Evolutionary conservation across 2,888 invertebrate genomes (phyloP).

Genomic region (Habrosyne pyritoides): DNA sequence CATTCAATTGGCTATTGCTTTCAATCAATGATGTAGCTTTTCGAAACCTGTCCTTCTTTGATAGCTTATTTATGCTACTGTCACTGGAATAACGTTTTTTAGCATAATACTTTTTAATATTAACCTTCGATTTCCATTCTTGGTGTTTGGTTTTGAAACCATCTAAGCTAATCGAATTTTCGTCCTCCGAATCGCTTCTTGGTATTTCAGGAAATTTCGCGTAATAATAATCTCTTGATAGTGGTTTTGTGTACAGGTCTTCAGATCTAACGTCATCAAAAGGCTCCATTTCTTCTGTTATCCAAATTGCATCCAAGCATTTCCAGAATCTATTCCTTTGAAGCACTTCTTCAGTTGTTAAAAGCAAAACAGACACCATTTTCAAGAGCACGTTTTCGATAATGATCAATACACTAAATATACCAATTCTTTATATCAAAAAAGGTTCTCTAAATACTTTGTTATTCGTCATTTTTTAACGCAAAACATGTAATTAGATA

Average conservation of each 20-base stretch:
- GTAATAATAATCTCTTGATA: constrained; percentile 71
- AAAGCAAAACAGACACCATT: constrained; percentile 71
- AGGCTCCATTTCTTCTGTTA: constrained; percentile 71
- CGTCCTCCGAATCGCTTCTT: constrained; percentile 76
- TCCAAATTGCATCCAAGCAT: constrained; percentile 68
- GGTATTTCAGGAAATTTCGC: constrained; percentile 71
- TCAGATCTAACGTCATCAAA: constrained; percentile 72
- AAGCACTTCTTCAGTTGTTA: constrained; percentile 74
- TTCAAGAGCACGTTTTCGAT: constrained; percentile 6
- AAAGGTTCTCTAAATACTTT: not conserved
- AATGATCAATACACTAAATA: not conserved
- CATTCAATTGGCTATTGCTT: constrained; percentile 17
- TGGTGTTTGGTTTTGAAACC: constrained; percentile 66
- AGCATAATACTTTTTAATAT: constrained; percentile 54
- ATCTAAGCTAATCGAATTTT: constrained; percentile 61
- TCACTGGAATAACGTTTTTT: constrained; percentile 46
- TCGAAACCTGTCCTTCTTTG: constrained; percentile 21
- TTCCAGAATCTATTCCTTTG: constrained; percentile 72
- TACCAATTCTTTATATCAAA: not conserved
- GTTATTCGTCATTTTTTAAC: not conserved
- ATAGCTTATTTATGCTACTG: constrained; percentile 28
- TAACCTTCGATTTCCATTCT: constrained; percentile 69
- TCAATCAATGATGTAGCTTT: constrained; percentile 45
- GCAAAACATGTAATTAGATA: not conserved
- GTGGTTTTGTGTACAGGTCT: constrained; percentile 61